Evolutionary conservation across 2,797 vertebrate species (phyloP).

Genomic region (Lacerta agilis): DNA sequence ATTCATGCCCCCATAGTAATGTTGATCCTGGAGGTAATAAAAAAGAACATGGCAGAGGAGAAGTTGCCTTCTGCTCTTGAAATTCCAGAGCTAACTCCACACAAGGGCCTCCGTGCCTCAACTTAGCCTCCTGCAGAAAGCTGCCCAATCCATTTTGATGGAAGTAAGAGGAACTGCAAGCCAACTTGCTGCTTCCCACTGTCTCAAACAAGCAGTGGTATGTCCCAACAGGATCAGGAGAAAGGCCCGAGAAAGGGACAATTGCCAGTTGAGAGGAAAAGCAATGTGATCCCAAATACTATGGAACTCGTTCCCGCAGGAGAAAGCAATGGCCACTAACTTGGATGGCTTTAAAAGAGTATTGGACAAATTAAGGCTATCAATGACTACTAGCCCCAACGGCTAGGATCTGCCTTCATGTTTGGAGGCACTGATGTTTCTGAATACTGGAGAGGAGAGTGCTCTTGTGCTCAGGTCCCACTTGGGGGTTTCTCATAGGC

Average conservation of each 20-base stretch:
- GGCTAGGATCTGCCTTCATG: too few relatives aligned
- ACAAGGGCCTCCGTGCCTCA: neutral
- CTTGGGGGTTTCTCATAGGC: too few relatives aligned
- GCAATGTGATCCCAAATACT: too few relatives aligned
- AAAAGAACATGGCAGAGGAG: neutral
- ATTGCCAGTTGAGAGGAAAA: neutral
- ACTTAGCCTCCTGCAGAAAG: neutral
- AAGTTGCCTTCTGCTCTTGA: neutral
- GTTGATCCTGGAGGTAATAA: neutral
- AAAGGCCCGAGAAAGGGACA: neutral
- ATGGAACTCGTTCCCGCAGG: too few relatives aligned
- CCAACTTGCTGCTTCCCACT: neutral
- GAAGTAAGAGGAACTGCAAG: neutral
- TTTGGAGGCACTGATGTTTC: too few relatives aligned
- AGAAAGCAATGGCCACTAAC: too few relatives aligned
- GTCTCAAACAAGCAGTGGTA: neutral
- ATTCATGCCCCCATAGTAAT: constrained; percentile 1
- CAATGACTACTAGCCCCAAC: too few relatives aligned
- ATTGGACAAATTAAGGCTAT: too few relatives aligned
- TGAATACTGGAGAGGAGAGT: too few relatives aligned
- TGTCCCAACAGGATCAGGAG: neutral
- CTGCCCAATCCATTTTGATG: neutral
- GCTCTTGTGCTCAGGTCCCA: too few relatives aligned
- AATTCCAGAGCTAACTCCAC: neutral
- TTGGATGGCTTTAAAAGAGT: too few relatives aligned